phyloP scores from a whole-genome alignment of 2,797 vertebrate genomes.

The Rhynchotus rufescens region DNA sequence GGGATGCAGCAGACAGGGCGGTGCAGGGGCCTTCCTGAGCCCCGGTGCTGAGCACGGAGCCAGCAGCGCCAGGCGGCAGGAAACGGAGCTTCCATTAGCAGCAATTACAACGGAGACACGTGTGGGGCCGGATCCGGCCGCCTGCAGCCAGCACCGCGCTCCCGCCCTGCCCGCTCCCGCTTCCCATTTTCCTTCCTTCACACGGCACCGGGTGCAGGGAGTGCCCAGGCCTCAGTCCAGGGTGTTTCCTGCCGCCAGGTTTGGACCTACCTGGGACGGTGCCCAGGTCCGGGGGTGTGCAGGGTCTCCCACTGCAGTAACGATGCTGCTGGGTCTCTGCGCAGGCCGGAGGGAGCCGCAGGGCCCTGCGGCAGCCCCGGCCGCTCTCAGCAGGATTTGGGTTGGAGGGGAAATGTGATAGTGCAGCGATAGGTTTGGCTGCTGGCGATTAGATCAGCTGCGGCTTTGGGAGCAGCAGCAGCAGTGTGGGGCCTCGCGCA shows the following conservation, averaged over 20 bases:
- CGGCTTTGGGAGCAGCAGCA: neutral
- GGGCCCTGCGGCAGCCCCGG: too few relatives aligned
- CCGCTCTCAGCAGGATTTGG: neutral
- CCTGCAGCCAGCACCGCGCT: neutral
- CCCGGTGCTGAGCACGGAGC: neutral
- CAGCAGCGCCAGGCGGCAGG: neutral
- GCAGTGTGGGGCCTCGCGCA: neutral
- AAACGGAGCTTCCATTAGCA: neutral
- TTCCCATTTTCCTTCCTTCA: neutral
- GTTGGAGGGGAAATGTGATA: neutral
- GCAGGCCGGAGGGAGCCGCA: neutral
- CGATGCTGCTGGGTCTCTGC: neutral
- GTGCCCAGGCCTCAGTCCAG: neutral
- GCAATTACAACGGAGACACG: neutral
- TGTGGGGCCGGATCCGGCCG: neutral
- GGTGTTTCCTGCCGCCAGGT: neutral
- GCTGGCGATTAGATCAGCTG: neutral
- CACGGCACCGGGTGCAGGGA: neutral
- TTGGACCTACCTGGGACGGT: neutral
- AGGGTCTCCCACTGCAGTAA: fast-evolving
- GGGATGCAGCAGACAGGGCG: too few relatives aligned
- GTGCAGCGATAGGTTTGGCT: neutral
- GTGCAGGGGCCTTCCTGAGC: neutral
- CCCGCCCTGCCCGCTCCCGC: too few relatives aligned
- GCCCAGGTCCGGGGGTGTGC: too few relatives aligned